phyloP scores from a whole-genome alignment of 2,888 invertebrate species.

The Polyploca ridens region DNA sequence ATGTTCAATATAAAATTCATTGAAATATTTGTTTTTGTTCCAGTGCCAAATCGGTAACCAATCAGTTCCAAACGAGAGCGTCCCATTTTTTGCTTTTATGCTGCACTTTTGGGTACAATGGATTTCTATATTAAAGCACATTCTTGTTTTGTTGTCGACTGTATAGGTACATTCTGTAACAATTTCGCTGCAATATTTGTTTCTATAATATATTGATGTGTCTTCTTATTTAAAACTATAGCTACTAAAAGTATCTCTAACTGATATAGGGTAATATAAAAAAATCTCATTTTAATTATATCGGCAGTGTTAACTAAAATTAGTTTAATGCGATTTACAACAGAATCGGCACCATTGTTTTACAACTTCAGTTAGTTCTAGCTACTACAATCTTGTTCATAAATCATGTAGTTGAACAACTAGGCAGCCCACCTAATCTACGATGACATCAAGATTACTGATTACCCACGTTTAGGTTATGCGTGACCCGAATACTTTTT shows the following conservation, averaged over 20 bases:
- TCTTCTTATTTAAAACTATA: too few relatives aligned
- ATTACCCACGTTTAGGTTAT: not conserved
- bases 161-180: not conserved
- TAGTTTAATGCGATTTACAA: too few relatives aligned
- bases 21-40: slow-evolving; percentile 17
- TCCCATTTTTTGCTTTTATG: slow-evolving; percentile 27
- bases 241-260: too few relatives aligned
- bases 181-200: not conserved
- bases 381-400: slow-evolving; percentile 25
- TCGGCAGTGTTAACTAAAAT: too few relatives aligned
- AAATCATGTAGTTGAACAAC: slow-evolving; percentile 37
- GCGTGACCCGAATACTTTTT: slow-evolving; percentile 8
- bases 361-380: slow-evolving; percentile 22
- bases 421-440: slow-evolving; percentile 10
- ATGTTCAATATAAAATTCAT: slow-evolving; percentile 16
- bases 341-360: too few relatives aligned
- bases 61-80: slow-evolving; percentile 30
- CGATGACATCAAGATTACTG: slow-evolving; percentile 27
- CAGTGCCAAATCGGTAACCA: slow-evolving; percentile 32
- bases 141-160: not conserved
- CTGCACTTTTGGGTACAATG: slow-evolving; percentile 29
- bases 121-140: slow-evolving; percentile 23
- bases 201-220: not conserved
- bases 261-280: not conserved
- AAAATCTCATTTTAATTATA: not conserved